Evolutionary conservation across 1,140 invertebrate species (phyloP).

Genomic region (Scaptodrosophila lebanonensis): DNA sequence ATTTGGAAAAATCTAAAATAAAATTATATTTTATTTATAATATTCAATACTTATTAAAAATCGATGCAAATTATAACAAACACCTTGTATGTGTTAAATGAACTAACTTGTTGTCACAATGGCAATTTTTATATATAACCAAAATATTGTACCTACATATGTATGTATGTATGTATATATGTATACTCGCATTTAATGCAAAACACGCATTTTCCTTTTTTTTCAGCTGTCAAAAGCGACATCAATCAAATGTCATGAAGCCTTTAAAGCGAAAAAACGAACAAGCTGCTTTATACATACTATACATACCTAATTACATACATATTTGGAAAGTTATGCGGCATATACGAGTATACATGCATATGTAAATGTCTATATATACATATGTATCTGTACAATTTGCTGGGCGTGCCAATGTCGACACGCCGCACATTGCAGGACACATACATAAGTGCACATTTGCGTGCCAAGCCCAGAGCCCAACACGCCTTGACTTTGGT

Average conservation of each 20-base stretch:
- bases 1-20: no score
- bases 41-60: no score
- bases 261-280: conserved; percentile 58
- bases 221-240: conserved; percentile 55
- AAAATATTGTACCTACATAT: no score
- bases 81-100: no score
- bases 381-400: conserved; percentile 26
- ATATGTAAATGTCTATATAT: conserved; percentile 24
- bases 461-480: conserved; percentile 44
- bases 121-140: no score
- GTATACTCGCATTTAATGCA: neutral
- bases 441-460: conserved; percentile 61
- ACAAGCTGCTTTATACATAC: no score
- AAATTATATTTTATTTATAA: no score
- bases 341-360: neutral
- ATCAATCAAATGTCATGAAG: conserved; percentile 64
- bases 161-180: neutral
- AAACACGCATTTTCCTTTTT: conserved; percentile 57
- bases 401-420: conserved; percentile 48
- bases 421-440: conserved; percentile 1
- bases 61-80: no score
- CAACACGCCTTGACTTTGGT: conserved; percentile 53
- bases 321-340: no score
- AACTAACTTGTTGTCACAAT: no score
- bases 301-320: no score